These are phyloP conservation scores for Psix sp. DNA, from an alignment of 1,140 invertebrate species.

Conservation along the genomic window DNA sequence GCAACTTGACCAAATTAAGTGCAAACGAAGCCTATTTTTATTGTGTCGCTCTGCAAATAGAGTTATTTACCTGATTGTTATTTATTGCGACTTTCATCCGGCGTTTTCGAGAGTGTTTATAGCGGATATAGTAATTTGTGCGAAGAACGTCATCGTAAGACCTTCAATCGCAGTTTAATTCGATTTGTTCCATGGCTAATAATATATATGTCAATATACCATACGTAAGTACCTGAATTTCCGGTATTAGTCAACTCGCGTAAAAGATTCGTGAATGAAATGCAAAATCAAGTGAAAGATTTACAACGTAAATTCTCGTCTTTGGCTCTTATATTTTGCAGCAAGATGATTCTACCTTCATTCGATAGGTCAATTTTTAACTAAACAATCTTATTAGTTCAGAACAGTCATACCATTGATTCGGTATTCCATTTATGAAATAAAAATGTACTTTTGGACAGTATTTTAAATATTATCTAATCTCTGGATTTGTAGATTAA, in stretches of 20 bases:
- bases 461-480: too few relatives aligned
- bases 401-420: too few relatives aligned
- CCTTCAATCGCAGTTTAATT: conserved; percentile 43
- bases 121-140: conserved; percentile 38
- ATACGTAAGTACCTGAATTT: conserved; percentile 17
- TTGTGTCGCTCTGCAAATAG: conserved; percentile 27
- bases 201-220: conserved; percentile 28
- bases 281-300: conserved; percentile 19
- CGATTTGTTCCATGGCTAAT: conserved; percentile 20
- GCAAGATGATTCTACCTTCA: too few relatives aligned
- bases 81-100: conserved; percentile 47
- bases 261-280: conserved; percentile 24
- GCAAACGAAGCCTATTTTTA: conserved; percentile 29
- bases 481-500: too few relatives aligned
- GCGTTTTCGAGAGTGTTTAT: conserved; percentile 14
- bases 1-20: conserved; percentile 29
- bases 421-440: too few relatives aligned
- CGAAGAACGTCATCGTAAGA: conserved; percentile 18
- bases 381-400: too few relatives aligned
- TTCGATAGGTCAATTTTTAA: too few relatives aligned
- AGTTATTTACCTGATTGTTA: conserved; percentile 43
- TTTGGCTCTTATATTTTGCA: too few relatives aligned
- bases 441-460: too few relatives aligned
- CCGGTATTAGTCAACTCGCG: conserved; percentile 15
- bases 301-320: too few relatives aligned